Percentiles rank a stretch among this genome's conserved stretches.
phyloP scores from a whole-genome alignment of 2,888 invertebrate species.

The Theristus sp. region DNA sequence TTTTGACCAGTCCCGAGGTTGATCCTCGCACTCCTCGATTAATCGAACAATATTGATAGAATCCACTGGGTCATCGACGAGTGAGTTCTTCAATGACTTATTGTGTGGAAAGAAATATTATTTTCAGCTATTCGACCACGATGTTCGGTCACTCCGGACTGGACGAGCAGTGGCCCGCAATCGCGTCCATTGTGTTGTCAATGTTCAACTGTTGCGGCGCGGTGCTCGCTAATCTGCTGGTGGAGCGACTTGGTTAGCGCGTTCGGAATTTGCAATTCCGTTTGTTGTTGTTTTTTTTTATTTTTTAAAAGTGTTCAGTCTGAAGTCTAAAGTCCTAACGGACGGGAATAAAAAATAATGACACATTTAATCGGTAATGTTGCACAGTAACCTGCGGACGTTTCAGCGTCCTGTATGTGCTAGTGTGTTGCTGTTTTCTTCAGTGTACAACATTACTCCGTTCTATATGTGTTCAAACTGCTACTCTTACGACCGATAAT shows the following conservation, averaged over 20 bases:
- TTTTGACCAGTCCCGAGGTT: no score
- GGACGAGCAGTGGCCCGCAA: background rate
- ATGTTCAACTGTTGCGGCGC: slow-evolving; percentile 5
- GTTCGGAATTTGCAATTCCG: background rate
- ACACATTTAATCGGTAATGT: no score
- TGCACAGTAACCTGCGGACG: no score
- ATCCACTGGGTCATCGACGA: no score
- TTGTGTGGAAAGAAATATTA: no score
- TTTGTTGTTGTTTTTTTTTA: background rate
- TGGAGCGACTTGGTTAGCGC: slow-evolving; percentile 4
- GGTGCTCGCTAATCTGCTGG: background rate
- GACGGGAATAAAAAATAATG: no score
- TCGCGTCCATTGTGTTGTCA: background rate
- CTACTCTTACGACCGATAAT: background rate
- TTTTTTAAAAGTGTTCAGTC: no score
- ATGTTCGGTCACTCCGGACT: background rate
- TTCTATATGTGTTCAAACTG: background rate
- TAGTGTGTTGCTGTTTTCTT: background rate
- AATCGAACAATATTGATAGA: no score
- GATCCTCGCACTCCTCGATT: no score
- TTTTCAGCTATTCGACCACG: slow-evolving; percentile 1
- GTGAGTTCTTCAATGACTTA: no score
- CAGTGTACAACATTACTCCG: background rate
- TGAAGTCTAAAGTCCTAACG: no score
- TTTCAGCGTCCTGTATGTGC: background rate